These are phyloP conservation scores for Nezara viridula DNA, from an alignment of 2,888 invertebrate species.

Conservation along the genomic window DNA sequence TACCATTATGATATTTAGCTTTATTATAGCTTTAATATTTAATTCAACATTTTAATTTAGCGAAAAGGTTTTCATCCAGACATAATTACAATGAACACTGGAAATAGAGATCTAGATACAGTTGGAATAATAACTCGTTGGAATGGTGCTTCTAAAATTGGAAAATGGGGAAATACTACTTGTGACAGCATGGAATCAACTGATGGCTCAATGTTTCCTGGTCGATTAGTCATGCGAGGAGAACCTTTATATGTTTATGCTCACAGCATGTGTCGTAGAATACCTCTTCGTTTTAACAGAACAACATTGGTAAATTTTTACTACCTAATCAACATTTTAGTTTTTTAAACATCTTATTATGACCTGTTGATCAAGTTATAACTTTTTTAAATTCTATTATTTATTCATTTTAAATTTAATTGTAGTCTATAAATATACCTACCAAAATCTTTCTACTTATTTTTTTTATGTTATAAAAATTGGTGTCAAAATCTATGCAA, in stretches of 20 bases:
- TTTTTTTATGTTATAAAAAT: background rate
- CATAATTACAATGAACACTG: slow-evolving; percentile 62
- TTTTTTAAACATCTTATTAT: background rate
- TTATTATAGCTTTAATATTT: background rate
- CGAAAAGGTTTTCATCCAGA: slow-evolving; percentile 63
- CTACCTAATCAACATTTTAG: background rate
- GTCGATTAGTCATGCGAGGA: slow-evolving; percentile 61
- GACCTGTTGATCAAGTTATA: background rate
- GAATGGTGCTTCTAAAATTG: slow-evolving; percentile 60
- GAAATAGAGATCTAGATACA: slow-evolving; percentile 58
- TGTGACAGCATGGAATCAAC: slow-evolving; percentile 61
- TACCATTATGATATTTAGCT: background rate
- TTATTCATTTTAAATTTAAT: background rate
- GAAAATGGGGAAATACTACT: slow-evolving; percentile 62
- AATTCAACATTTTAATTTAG: slow-evolving; percentile 49
- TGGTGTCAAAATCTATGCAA: background rate
- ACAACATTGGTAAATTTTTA: slow-evolving; percentile 59
- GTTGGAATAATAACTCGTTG: slow-evolving; percentile 61
- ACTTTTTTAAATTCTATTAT: background rate
- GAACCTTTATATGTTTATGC: slow-evolving; percentile 62
- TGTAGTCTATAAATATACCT: background rate
- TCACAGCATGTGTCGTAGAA: slow-evolving; percentile 62
- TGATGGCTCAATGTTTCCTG: slow-evolving; percentile 64
- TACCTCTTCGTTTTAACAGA: slow-evolving; percentile 62
- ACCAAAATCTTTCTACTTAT: background rate